Evolutionary conservation across 2,113 vertebrate genomes (phyloP), one percentile per base, ranked within the genome.

Genomic region (Gymnobelideus leadbeateri): DNA sequence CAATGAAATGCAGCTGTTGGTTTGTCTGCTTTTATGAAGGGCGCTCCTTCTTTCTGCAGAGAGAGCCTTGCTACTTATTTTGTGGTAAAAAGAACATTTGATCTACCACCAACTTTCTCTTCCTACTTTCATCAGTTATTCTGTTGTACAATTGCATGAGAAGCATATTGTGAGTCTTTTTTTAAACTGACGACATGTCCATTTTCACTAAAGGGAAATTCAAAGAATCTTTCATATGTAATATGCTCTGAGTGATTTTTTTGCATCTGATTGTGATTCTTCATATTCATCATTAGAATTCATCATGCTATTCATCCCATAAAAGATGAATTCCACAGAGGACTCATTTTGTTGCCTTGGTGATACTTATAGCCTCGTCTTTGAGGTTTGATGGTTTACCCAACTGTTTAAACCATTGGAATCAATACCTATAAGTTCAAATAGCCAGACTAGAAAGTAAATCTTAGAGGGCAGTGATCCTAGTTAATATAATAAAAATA

Each of bases 11-110:
- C 55, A 51, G 90, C 95, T 92, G 52, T 51, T 61, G 90, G n/a
- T 24, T 89, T 94, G 92, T 37, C 28, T 12, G 0, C 46, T 95
- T 95, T 91, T 50, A 25, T 54, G 25, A 55, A 57, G 51, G 95
- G 95, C 97, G 50, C 84, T 7, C 91, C 2, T 89, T 84, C 97
- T 92, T 84, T 92, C 11, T 49, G 52, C 37, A 84, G 0, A n/a
- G 37, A 8, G 50, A 94, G 26, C 50, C n/a, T 94, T 91, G 24
- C 47, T 94, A 94, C 93, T 96, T 92, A 90, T 96, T 93, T 92
- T n/a, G 12, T 0, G n/a, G 51, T 90, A 92, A 55, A 89, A 31
- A 68, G 57, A 37, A 68, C 57, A 46, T 92, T 94, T 51, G 53
- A 49, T 43, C 37, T 50, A n/a, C 57, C n/a, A 77, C 54, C 93